Evolutionary conservation across 2,888 invertebrate species (phyloP).

Genomic region (Archips crataeganus): DNA sequence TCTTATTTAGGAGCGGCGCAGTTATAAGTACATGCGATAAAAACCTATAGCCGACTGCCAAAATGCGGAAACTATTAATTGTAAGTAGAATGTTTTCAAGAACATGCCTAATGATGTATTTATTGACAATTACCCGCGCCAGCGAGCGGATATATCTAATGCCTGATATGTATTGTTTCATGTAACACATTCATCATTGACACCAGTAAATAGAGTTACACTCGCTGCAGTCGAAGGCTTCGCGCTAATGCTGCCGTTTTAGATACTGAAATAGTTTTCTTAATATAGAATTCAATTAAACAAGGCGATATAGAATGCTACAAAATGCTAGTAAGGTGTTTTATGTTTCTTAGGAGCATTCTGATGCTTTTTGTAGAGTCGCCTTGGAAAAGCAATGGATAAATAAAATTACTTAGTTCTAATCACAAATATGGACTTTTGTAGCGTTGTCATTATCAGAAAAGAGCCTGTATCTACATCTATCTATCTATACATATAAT

Average conservation of each 20-base stretch:
- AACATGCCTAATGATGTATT: slow-evolving; percentile 34
- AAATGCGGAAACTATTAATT: slow-evolving; percentile 33
- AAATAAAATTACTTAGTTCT: background rate
- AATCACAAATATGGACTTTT: background rate
- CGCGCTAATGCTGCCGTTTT: slow-evolving; percentile 17
- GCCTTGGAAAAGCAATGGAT: background rate
- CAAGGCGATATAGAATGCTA: slow-evolving; percentile 19
- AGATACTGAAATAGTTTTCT: slow-evolving; percentile 13
- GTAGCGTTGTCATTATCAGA: no score
- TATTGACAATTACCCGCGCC: slow-evolving; percentile 17
- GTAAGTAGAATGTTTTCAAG: slow-evolving; percentile 33
- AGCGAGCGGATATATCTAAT: slow-evolving; percentile 18
- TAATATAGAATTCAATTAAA: background rate
- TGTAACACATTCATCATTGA: slow-evolving; percentile 37
- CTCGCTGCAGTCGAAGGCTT: slow-evolving; percentile 12
- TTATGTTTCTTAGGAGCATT: background rate
- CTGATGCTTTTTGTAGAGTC: background rate
- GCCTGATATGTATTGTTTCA: slow-evolving; percentile 43
- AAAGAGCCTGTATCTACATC: no score
- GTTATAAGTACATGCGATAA: background rate
- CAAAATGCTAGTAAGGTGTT: background rate
- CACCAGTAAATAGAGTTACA: slow-evolving; percentile 30
- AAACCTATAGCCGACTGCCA: slow-evolving; percentile 5
- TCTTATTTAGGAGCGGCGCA: slow-evolving; percentile 18
- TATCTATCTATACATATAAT: no score